Base-by-base conservation (phyloP, 2,113 vertebrate genomes). In the Protomyctophum bolini region DNA sequence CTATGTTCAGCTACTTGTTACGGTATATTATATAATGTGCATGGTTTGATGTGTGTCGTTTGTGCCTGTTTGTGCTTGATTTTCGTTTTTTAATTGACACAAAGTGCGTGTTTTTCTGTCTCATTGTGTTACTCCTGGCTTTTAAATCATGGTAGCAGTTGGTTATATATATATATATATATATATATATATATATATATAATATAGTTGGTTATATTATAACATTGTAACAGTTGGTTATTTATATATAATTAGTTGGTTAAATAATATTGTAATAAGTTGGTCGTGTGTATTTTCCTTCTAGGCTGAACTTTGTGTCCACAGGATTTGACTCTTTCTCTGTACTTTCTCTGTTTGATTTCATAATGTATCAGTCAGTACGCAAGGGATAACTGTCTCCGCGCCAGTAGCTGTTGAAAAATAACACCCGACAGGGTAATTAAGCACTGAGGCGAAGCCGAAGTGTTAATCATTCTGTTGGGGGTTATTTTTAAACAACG, bases 1-100 rank as follows among this genome's bases (percentile, higher is more conserved):
- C 97, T 95, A 79, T 99, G 97, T 99, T 98, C 97, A 99, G 97
- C 95, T 93, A 94, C 94, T 92, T 93, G 70, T 93, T 84, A 90
- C 21, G 21, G 21, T 21, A 21, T 21, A 2, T 21, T 21, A 41
- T 41, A 41, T 3, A 41, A 41, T 41, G 33, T 93, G 93, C 94
- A 91, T 94, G 93, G 92, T 88, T 91, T 78, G 69, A 66, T 93
- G 91, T 89, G 68, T 83, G 84, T 51, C 75, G 87, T 75, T 70
- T 70, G 28, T 88, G 75, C 75, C 76, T 80, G 81, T 79, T 60
- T 78, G 51, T 60, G 64, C 52, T 57, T 68, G 63, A 6, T 21
- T 84, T 82, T 68, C 11, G 14, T 66, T 77, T 65, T 63, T 80
- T 66, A 80, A 65, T 66, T 68, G 74, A 60, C 2, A 41, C 33